Evolutionary conservation across 2,113 vertebrate species (phyloP).

Genomic region (Gopherus evgoodei): DNA sequence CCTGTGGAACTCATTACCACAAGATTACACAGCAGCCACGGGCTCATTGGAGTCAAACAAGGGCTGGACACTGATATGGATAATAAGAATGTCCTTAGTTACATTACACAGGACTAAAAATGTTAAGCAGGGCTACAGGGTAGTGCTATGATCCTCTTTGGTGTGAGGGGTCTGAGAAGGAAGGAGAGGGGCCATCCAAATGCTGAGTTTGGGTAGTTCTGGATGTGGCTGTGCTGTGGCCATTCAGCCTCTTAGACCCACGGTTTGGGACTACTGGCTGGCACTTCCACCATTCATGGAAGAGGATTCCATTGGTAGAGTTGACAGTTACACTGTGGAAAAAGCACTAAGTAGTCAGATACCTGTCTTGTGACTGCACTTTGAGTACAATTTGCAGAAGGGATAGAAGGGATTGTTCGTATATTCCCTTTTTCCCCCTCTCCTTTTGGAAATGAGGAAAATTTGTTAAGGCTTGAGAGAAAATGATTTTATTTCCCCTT

Average conservation of each 20-base stretch:
- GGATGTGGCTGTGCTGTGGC: not conserved
- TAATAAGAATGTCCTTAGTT: no score
- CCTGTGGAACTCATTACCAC: fast-evolving
- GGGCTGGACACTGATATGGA: no score
- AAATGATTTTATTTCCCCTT: conserved; percentile 32
- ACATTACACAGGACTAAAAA: no score
- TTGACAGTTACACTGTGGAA: not conserved
- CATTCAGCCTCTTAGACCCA: not conserved
- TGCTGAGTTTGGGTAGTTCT: not conserved
- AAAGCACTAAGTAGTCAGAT: not conserved
- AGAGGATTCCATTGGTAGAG: not conserved
- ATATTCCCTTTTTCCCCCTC: not conserved
- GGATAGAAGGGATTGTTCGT: not conserved
- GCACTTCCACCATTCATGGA: not conserved
- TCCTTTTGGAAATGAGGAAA: conserved; percentile 3
- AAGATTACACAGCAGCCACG: no score
- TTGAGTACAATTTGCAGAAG: not conserved
- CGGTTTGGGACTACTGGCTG: not conserved
- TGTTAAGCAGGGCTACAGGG: not conserved
- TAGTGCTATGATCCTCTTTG: not conserved
- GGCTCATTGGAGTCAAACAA: no score
- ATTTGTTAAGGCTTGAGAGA: conserved; percentile 28
- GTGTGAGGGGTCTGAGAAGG: not conserved
- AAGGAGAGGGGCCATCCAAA: not conserved
- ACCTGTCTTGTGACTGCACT: not conserved